These are phyloP conservation scores for Drosophila sturtevanti DNA, from an alignment of 1,140 invertebrate genomes.

Conservation along the genomic window DNA sequence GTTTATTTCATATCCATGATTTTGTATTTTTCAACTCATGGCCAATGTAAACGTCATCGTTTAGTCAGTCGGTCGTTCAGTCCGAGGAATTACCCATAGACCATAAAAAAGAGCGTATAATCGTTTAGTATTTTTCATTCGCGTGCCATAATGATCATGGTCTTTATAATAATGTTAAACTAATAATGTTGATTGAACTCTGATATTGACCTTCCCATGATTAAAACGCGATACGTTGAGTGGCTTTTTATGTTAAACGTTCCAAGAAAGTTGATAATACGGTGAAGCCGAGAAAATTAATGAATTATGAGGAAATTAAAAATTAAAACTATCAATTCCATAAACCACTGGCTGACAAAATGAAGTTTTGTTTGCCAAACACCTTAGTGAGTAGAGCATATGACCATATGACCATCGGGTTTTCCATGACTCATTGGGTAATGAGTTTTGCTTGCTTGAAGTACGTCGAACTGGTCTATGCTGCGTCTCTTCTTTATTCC, in stretches of 20 bases:
- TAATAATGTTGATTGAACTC: constrained; percentile 47
- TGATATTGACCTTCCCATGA: constrained; percentile 68
- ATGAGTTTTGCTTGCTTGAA: constrained; percentile 45
- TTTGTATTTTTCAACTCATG: constrained; percentile 52
- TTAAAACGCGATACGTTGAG: constrained; percentile 41
- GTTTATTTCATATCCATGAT: constrained; percentile 24
- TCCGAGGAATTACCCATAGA: constrained; percentile 73
- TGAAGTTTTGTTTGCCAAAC: constrained; percentile 54
- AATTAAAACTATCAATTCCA: constrained; percentile 69
- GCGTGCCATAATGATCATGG: constrained; percentile 30
- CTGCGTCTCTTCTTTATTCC: constrained; percentile 35
- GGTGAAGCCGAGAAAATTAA: constrained; percentile 55
- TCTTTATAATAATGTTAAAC: constrained; percentile 64
- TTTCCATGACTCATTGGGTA: constrained; percentile 59
- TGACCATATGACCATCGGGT: constrained; percentile 72
- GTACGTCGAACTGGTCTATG: constrained; percentile 34
- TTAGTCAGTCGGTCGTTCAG: constrained; percentile 32
- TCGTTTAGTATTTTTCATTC: constrained; percentile 19
- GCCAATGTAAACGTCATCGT: constrained; percentile 55
- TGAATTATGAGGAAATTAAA: too few relatives aligned
- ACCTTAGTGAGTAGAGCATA: constrained; percentile 38
- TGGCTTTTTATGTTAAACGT: constrained; percentile 73
- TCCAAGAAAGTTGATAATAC: constrained; percentile 75
- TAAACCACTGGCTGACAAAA: neutral
- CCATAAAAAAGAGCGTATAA: constrained; percentile 62